These are phyloP conservation scores for Tachystola acroxantha DNA, from an alignment of 2,888 invertebrate species.

Conservation along the genomic window DNA sequence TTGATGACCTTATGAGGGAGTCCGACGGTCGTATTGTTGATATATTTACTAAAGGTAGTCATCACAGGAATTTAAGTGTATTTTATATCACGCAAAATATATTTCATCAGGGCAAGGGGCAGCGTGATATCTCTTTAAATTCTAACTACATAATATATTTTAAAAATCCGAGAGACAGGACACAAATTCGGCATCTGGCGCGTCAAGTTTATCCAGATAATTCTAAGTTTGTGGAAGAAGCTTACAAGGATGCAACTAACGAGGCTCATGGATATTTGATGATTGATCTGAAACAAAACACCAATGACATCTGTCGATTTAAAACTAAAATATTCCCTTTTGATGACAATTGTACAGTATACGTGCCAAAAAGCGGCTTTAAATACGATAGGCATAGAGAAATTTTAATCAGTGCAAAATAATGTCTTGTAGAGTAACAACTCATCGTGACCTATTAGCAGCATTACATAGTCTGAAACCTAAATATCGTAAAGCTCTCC, in stretches of 20 bases:
- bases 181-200: conserved; percentile 20
- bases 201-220: conserved; percentile 24
- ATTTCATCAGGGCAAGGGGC: conserved; percentile 24
- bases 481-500: conserved; percentile 18
- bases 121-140: conserved; percentile 22
- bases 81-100: conserved; percentile 26
- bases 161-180: conserved; percentile 24
- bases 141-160: conserved; percentile 24
- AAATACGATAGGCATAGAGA: conserved; percentile 17
- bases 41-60: conserved; percentile 24
- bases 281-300: conserved; percentile 23
- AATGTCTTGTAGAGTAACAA: conserved; percentile 15
- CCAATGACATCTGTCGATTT: conserved; percentile 16
- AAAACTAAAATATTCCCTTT: conserved; percentile 18
- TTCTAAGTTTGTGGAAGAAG: conserved; percentile 22
- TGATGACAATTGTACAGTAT: conserved; percentile 4
- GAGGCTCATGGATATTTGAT: conserved; percentile 24
- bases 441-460: conserved; percentile 16
- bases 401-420: conserved; percentile 14
- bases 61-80: conserved; percentile 27
- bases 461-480: conserved; percentile 16
- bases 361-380: conserved; percentile 12
- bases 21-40: conserved; percentile 25
- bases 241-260: conserved; percentile 23
- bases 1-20: conserved; percentile 31